These are phyloP conservation scores for Anser brachyrhynchus DNA, from an alignment of 2,113 vertebrate genomes.

Conservation along the genomic window DNA sequence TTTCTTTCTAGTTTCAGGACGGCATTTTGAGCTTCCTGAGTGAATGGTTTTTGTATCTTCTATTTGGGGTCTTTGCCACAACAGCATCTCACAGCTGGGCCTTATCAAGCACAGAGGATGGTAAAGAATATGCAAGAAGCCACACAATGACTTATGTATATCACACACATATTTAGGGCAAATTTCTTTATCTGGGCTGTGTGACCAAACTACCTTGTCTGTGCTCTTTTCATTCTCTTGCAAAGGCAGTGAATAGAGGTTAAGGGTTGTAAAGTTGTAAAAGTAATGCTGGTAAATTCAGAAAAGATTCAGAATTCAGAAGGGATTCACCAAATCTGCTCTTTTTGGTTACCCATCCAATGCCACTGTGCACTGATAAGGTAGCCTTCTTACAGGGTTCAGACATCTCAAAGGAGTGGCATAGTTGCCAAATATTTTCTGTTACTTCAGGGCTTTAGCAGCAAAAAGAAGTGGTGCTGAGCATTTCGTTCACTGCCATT, in stretches of 20 bases:
- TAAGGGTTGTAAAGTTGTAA: background rate
- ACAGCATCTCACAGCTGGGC: background rate
- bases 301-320: background rate
- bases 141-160: background rate
- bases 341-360: background rate
- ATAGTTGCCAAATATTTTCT: background rate
- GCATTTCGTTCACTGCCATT: background rate
- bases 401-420: background rate
- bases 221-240: background rate
- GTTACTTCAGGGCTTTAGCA: background rate
- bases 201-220: background rate
- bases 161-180: background rate
- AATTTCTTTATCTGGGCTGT: background rate
- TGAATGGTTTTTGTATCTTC: background rate
- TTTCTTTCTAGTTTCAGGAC: background rate
- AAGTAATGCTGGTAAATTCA: background rate
- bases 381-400: background rate
- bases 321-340: background rate
- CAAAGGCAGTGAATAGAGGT: background rate
- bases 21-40: background rate
- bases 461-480: background rate
- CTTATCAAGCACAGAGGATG: background rate
- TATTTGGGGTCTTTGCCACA: background rate
- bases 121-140: background rate
- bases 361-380: background rate